Base-by-base conservation (phyloP, 2,113 vertebrate genomes). In the Lepisosteus osseus region DNA sequence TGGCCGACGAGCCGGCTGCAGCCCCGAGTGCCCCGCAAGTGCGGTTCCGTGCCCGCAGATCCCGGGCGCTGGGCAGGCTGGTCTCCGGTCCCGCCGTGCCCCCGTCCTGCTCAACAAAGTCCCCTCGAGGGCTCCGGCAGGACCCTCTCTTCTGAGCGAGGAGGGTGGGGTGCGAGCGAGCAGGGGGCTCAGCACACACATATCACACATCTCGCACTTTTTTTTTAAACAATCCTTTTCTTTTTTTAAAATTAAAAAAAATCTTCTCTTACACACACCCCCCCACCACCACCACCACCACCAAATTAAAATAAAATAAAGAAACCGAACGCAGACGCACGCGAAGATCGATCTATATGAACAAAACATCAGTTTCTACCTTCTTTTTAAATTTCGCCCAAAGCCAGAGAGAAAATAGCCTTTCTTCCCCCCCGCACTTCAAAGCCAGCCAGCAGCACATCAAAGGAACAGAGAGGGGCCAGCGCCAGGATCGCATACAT, bases 401-500 rank as follows among this genome's bases (percentile, higher is more conserved):
- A 59, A 59, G 4, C 57, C 44, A 68, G n/a, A 15, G 29, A 47
- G 15, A 67, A 67, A 62, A 54, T 11, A 68, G 57, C 47, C 7
- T 59, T 4, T 59, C 13, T 59, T 3, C 13, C 13, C 13, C 13
- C 61, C 54, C 41, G 41, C 79, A 94, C 94, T 94, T 95, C 94
- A 95, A 95, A 95, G 83, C 85, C 83, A 88, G 88, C 86, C 85
- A 79, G 83, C 83, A 85, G 86, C 75, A 93, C 91, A 93, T 95
- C 93, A 95, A 94, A 95, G 90, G 70, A 83, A 70, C 77, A 82
- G 79, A 80, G 73, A 64, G 65, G 82, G 87, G 86, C 88, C 89
- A 82, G 85, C 85, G 85, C 68, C 68, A 82, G 86, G 82, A 85
- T 85, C 85, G 73, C 83, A 82, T 69, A 84, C 87, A 87, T 86